Base-by-base conservation (phyloP, 2,797 vertebrate genomes). In the Lepus oiostolus region DNA sequence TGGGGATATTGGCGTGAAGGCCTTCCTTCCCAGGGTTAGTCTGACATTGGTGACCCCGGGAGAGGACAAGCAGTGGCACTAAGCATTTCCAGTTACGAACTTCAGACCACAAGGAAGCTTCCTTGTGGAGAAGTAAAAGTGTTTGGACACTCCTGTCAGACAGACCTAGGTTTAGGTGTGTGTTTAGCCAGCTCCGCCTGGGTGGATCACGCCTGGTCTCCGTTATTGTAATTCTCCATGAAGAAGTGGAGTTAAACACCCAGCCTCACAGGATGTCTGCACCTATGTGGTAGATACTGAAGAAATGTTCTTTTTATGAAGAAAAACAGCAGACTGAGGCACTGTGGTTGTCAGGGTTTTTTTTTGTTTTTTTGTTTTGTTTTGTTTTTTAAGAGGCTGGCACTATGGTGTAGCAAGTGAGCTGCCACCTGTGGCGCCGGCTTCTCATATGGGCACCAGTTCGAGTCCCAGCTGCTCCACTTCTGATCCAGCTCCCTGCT, bases 1-100 rank as follows among this genome's bases (percentile, higher is more conserved):
- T 7, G 7, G 54, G 28, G 26, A 0, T 68, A 4, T 62, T 19
- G 12, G 10, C 11, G 24, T 38, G 0, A 0, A 52, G 26, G 54
- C 22, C 58, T 85, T 79, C 28, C 26, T 87, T 80, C 32, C 35
- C 47, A 30, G 10, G 30, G 35, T 24, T 42, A 16, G 30, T 14
- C 83, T 77, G 42, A n/a, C 19, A 4, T 77, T 30, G 90, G 1
- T 79, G 42, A 38, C 50, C 60, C 62, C 19, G 7, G 4, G 67
- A 38, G 72, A 5, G 24, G 30, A 8, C n/a, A 42, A 9, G 30
- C n/a, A 63, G 24, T 26, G 47, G 47, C 74, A 62, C 24, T 68
- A 58, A 76, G 52, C 14, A 24, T 82, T 63, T 90, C 68, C 24
- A 3, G 2, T 32, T 35, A 16, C 19, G 54, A 50, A 30, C 72